These are phyloP conservation scores for Lobophora halterata DNA, from an alignment of 2,888 invertebrate species.

Conservation along the genomic window DNA sequence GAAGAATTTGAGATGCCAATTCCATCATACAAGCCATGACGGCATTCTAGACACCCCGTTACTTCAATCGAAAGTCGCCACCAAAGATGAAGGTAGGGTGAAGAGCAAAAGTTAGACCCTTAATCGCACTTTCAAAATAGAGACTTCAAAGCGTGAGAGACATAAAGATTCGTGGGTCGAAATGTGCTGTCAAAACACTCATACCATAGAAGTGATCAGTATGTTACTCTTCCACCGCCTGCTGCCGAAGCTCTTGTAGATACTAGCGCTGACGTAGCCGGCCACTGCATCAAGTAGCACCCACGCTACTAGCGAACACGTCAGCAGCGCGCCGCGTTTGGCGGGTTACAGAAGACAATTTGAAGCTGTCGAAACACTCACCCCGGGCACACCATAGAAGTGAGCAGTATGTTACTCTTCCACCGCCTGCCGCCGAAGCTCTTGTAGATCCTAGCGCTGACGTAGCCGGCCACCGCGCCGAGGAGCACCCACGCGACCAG, in stretches of 20 bases:
- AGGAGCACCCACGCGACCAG: conserved; percentile 98
- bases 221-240: conserved; percentile 99
- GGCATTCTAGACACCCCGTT: too few species aligned
- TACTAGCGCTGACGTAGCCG: conserved; percentile 96
- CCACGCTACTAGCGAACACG: conserved; percentile 96
- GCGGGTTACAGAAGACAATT: too few species aligned
- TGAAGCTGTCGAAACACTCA: conserved; percentile 62
- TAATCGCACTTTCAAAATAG: too few species aligned
- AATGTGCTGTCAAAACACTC: too few species aligned
- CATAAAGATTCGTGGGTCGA: too few species aligned
- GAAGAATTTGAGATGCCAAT: too few species aligned
- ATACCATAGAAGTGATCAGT: conserved; percentile 95
- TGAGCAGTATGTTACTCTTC: conserved; percentile 98
- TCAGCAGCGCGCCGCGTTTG: too few species aligned
- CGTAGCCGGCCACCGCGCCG: conserved; percentile 98
- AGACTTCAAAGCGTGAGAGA: too few species aligned
- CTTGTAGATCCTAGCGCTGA: conserved; percentile 98
- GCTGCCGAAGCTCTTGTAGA: conserved; percentile 99
- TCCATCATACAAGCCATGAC: too few species aligned
- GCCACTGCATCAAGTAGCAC: conserved; percentile 98
- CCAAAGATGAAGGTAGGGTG: too few species aligned
- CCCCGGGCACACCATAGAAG: conserved; percentile 98
- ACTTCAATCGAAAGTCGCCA: too few species aligned
- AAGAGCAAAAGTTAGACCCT: too few species aligned
- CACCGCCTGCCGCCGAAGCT: conserved; percentile 99